Evolutionary conservation across 2,113 vertebrate genomes (phyloP).

Genomic region (Lophotis ruficrista): DNA sequence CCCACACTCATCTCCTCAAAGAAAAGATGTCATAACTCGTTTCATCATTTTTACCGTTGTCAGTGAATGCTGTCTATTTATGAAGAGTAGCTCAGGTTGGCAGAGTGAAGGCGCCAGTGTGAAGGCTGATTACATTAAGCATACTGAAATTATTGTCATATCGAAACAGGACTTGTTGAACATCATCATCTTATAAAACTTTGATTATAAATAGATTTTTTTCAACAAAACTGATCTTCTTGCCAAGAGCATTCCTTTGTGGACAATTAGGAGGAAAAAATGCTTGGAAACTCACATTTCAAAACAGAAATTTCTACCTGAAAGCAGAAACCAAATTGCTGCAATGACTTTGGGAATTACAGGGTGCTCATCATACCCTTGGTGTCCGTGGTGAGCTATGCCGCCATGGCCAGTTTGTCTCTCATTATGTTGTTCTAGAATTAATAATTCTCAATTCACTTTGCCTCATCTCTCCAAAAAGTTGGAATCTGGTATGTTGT

Average conservation of each 20-base stretch:
- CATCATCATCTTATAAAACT: not conserved
- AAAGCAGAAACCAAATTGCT: not conserved
- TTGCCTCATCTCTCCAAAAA: not conserved
- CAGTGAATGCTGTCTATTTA: not conserved
- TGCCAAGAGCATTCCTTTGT: not conserved
- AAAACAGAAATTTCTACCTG: not conserved
- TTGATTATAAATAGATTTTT: not conserved
- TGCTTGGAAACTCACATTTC: not conserved
- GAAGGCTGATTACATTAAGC: not conserved
- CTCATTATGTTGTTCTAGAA: not conserved
- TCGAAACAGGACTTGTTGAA: not conserved
- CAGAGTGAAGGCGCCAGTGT: not conserved
- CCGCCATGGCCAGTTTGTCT: not conserved
- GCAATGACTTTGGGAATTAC: not conserved
- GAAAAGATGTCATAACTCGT: not conserved
- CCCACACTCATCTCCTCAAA: not conserved
- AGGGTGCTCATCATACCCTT: fast-evolving
- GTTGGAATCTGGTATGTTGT: fast-evolving
- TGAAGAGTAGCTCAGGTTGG: not conserved
- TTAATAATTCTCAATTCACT: not conserved
- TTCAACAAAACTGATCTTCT: not conserved
- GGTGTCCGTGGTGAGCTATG: not conserved
- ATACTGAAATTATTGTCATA: not conserved
- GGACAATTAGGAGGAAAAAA: not conserved
- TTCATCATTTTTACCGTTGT: not conserved